Conservation (phyloP, 2,797 vertebrate genomes). For the Eptatretus atami region DNA sequence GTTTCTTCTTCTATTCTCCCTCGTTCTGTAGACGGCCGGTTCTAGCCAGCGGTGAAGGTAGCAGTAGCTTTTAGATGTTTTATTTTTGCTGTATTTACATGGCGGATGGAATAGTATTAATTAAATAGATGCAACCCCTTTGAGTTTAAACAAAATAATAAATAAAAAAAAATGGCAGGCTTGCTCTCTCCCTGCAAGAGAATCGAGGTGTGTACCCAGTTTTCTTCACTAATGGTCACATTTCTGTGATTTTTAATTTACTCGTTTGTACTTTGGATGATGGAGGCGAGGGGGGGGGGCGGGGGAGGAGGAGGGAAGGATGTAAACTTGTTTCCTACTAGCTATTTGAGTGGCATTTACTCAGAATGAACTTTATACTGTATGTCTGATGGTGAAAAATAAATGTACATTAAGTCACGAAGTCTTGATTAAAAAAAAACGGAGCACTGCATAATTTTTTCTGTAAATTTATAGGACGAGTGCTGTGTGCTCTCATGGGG, state of each 20-base stretch:
- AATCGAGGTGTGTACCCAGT: conserved; percentile 11
- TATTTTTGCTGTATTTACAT: conserved; percentile 19
- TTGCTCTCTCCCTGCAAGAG: too few species aligned
- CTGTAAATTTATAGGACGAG: too few species aligned
- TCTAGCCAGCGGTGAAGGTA: too few species aligned
- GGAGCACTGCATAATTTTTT: too few species aligned
- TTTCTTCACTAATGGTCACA: conserved; percentile 24
- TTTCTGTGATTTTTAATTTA: conserved; percentile 23
- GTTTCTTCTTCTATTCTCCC: too few species aligned
- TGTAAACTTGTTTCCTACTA: conserved; percentile 37
- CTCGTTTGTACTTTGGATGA: conserved; percentile 30
- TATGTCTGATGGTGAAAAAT: conserved; percentile 98
- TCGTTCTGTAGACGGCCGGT: too few species aligned
- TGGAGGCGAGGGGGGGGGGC: conserved; percentile 23
- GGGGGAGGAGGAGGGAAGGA: not conserved
- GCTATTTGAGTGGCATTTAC: conserved; percentile 78
- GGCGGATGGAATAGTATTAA: conserved; percentile 78
- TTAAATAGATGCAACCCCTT: conserved; percentile 31
- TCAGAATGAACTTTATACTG: conserved; percentile 62
- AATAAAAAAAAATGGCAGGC: too few species aligned
- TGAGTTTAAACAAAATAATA: conserved; percentile 19
- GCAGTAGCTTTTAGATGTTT: conserved; percentile 12
- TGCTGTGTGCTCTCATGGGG: too few species aligned
- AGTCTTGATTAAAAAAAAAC: too few species aligned
- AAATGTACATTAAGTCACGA: conserved; percentile 74